These are phyloP conservation scores for Morelia viridis DNA, from an alignment of 2,797 vertebrate genomes.

Conservation along the genomic window DNA sequence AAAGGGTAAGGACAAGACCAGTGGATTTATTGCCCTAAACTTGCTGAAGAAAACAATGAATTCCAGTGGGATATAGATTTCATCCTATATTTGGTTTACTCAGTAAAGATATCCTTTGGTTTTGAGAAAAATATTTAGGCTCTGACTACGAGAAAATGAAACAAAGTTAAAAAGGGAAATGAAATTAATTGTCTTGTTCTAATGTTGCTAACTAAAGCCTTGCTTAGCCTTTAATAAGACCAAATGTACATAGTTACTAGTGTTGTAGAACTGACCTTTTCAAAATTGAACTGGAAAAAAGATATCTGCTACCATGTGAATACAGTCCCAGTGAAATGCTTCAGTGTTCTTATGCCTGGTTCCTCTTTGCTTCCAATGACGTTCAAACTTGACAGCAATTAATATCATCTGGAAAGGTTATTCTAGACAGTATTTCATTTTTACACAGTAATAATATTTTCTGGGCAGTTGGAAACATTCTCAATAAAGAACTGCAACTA, in stretches of 20 bases:
- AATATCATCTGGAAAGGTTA: neutral
- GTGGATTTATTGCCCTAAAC: neutral
- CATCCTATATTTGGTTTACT: neutral
- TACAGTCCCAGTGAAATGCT: neutral
- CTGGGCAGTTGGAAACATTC: neutral
- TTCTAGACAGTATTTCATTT: fast-evolving
- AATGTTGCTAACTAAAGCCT: neutral
- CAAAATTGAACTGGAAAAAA: conserved; percentile 17
- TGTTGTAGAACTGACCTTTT: conserved; percentile 41
- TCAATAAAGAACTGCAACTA: neutral
- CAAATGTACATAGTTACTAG: conserved; percentile 30
- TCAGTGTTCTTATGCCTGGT: neutral
- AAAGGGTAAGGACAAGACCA: neutral
- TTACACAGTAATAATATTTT: neutral
- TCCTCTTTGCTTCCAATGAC: neutral
- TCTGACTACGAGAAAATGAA: neutral
- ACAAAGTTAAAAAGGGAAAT: conserved; percentile 25
- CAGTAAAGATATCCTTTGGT: neutral
- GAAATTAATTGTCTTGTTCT: conserved; percentile 31
- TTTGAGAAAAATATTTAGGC: neutral
- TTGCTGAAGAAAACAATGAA: neutral
- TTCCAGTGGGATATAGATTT: neutral
- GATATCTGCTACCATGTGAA: neutral
- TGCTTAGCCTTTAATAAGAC: conserved; percentile 27
- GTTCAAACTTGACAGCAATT: neutral